These are phyloP conservation scores for Poecile atricapillus DNA, from an alignment of 2,113 vertebrate species.

Conservation along the genomic window DNA sequence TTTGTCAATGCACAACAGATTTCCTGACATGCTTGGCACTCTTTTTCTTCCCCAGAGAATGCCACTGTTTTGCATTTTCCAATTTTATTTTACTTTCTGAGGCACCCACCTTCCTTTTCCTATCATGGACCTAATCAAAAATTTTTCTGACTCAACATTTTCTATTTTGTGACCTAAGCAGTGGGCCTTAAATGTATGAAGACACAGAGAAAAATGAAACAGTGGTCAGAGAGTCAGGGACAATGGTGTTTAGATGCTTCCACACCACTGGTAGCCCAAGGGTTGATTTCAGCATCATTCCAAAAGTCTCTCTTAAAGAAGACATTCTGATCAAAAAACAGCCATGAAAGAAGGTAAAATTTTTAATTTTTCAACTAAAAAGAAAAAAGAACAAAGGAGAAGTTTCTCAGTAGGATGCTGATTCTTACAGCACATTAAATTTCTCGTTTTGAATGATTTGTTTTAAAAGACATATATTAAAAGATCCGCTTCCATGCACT, in stretches of 20 bases:
- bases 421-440: neutral
- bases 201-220: neutral
- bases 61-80: neutral
- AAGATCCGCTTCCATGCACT: neutral
- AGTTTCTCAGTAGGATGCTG: neutral
- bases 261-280: neutral
- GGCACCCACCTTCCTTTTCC: neutral
- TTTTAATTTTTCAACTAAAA: neutral
- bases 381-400: neutral
- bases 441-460: neutral
- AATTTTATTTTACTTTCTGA: neutral
- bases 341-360: neutral
- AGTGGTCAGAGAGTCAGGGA: neutral
- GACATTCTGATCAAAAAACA: neutral
- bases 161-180: neutral
- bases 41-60: neutral
- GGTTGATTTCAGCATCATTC: neutral
- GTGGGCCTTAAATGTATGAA: neutral
- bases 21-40: neutral
- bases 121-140: neutral
- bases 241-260: neutral
- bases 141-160: neutral
- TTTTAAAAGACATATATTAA: neutral
- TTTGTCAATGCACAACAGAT: neutral
- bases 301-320: neutral